phyloP scores from a whole-genome alignment of 1,140 invertebrate species.

The Goniozus legneri region DNA sequence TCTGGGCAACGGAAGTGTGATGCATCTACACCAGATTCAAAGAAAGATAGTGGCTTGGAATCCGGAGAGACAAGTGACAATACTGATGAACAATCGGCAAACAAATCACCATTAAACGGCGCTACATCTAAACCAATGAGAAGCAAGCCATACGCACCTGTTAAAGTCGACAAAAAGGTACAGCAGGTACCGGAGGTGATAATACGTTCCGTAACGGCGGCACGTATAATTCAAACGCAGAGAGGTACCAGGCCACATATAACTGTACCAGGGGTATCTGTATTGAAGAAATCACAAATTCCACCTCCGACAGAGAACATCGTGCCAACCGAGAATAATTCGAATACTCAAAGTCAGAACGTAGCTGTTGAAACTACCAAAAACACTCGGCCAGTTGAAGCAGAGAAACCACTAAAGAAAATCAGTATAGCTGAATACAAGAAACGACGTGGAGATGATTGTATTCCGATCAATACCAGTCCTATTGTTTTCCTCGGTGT shows the following conservation, averaged over 20 bases:
- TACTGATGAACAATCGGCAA: constrained; percentile 32
- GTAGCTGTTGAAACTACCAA: constrained; percentile 26
- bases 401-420: constrained; percentile 37
- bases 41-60: constrained; percentile 49
- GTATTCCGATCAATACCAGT: too few relatives aligned
- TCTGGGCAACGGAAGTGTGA: too few relatives aligned
- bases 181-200: constrained; percentile 16
- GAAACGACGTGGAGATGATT: constrained; percentile 45
- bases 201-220: constrained; percentile 35
- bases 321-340: constrained; percentile 31
- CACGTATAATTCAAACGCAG: constrained; percentile 30
- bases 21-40: too few relatives aligned
- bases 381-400: constrained; percentile 15
- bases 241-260: constrained; percentile 17
- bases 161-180: not conserved
- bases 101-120: not conserved
- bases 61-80: constrained; percentile 47
- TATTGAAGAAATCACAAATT: constrained; percentile 35
- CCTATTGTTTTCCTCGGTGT: constrained; percentile 35
- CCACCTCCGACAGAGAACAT: constrained; percentile 29
- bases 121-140: not conserved
- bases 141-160: not conserved
- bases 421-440: constrained; percentile 56
- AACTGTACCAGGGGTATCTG: constrained; percentile 41
- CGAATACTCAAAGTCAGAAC: constrained; percentile 29